phyloP scores from a whole-genome alignment of 2,797 vertebrate genomes.

The Tokudaia muenninki region DNA sequence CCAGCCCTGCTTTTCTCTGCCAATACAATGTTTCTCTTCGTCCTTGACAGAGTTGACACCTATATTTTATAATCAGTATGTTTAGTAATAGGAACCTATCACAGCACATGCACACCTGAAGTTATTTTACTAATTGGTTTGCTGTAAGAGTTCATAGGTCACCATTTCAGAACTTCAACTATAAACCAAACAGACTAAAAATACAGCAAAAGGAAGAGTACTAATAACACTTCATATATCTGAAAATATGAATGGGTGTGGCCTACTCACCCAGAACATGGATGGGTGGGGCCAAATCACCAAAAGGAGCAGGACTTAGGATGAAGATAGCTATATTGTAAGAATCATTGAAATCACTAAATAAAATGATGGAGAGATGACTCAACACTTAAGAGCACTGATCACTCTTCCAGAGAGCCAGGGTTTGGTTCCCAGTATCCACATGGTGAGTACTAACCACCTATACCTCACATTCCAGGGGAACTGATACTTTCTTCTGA shows the following conservation, averaged over 20 bases:
- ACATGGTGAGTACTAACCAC: not conserved
- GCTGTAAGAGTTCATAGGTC: not conserved
- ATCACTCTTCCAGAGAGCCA: not conserved
- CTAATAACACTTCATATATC: not conserved
- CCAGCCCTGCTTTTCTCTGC: not conserved
- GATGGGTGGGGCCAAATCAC: not conserved
- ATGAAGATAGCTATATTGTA: not conserved
- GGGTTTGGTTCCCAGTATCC: not conserved
- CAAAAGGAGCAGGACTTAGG: not conserved
- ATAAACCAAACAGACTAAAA: not conserved
- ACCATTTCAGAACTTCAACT: conserved; percentile 7
- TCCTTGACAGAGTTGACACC: not conserved
- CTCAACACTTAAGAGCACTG: not conserved
- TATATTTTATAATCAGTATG: not conserved
- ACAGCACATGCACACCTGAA: not conserved
- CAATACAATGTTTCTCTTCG: not conserved
- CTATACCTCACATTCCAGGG: not conserved
- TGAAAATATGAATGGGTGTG: not conserved
- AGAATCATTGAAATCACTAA: not conserved
- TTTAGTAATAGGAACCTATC: not conserved
- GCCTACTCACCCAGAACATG: not conserved
- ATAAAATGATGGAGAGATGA: not conserved
- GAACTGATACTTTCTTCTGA: not conserved
- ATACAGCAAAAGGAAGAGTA: not conserved
- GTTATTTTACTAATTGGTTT: conserved; percentile 11